Percentiles rank a stretch among this genome's conserved stretches.
Conservation (phyloP, 2,113 vertebrate genomes). For the Antidorcas marsupialis region DNA sequence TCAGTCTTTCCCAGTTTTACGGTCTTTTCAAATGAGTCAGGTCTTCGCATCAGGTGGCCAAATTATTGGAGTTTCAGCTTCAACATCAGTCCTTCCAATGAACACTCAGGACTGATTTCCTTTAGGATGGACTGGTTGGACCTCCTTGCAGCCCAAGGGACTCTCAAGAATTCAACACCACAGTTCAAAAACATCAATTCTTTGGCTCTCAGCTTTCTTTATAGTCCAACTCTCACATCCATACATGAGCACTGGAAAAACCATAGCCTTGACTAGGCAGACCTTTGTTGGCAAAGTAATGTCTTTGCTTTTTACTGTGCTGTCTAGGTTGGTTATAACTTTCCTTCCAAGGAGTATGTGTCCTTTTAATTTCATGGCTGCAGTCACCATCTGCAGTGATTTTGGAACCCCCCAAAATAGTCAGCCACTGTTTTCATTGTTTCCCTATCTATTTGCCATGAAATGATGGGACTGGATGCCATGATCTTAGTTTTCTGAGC, state of each 20-base stretch:
- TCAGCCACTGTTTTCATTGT: background rate
- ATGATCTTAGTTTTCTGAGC: background rate
- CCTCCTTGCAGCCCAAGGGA: background rate
- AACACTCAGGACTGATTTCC: background rate
- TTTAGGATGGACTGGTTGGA: background rate
- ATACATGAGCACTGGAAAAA: background rate
- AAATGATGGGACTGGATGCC: background rate
- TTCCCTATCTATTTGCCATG: background rate
- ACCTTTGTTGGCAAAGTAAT: background rate
- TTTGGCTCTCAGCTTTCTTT: background rate
- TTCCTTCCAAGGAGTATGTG: background rate
- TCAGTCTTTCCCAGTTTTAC: too few relatives aligned
- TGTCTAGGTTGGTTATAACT: background rate
- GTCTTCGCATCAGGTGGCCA: too few relatives aligned
- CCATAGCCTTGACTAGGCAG: background rate
- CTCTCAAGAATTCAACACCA: background rate
- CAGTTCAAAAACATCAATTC: background rate
- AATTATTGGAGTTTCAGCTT: background rate
- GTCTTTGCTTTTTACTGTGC: background rate
- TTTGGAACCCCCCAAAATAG: background rate
- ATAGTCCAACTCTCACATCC: background rate
- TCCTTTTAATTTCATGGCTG: background rate
- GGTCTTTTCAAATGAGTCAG: too few relatives aligned
- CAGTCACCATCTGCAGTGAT: background rate
- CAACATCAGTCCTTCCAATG: too few relatives aligned